These are phyloP conservation scores for Helarctos malayanus DNA, from an alignment of 2,797 vertebrate species.

Conservation along the genomic window DNA sequence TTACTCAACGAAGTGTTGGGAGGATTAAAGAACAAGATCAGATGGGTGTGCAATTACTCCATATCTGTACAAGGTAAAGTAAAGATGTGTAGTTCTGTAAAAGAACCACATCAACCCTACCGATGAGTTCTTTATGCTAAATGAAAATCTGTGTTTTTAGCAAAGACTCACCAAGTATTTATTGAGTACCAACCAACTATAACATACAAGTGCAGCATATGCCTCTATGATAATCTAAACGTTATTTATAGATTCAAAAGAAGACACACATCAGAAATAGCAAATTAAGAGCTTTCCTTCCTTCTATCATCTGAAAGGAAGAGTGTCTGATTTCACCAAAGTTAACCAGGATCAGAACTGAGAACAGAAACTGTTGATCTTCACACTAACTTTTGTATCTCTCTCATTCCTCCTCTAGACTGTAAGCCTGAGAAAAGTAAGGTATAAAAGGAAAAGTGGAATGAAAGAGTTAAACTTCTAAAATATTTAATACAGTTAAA, in stretches of 20 bases:
- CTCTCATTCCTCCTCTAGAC: neutral
- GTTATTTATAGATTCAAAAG: neutral
- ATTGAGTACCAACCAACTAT: neutral
- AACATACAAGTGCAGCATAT: neutral
- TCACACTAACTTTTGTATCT: slow-evolving; percentile 20
- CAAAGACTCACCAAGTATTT: neutral
- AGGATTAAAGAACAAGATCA: neutral
- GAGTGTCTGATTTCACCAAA: neutral
- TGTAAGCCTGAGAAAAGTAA: slow-evolving; percentile 10
- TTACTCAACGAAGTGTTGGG: neutral
- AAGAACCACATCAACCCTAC: neutral
- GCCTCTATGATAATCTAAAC: slow-evolving; percentile 1
- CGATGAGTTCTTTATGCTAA: neutral
- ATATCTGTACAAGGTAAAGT: neutral
- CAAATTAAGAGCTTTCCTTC: slow-evolving; percentile 1
- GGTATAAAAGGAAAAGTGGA: slow-evolving; percentile 23
- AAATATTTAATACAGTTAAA: slow-evolving; percentile 67
- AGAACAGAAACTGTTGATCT: neutral
- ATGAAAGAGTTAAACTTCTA: slow-evolving; percentile 62
- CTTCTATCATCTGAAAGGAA: neutral
- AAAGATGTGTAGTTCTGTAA: neutral
- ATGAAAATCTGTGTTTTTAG: neutral
- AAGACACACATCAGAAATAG: neutral
- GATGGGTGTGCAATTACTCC: neutral
- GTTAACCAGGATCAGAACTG: neutral